These are phyloP conservation scores for Micromussa lordhowensis DNA, from an alignment of 92 coral and sea anemone species.

Conservation along the genomic window DNA sequence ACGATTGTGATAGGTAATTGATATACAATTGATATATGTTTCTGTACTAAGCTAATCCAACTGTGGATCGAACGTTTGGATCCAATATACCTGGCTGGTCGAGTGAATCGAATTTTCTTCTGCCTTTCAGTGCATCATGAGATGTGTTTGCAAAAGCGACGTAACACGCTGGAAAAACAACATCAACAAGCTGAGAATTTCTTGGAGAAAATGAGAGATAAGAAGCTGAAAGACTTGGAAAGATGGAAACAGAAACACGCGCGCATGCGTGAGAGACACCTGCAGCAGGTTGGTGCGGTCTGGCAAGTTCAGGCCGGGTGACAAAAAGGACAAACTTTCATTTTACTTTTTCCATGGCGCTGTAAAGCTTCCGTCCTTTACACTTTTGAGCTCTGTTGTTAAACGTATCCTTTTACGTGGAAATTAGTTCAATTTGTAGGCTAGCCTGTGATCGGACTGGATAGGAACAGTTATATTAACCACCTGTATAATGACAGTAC, in stretches of 20 bases:
- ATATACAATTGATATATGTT: no score
- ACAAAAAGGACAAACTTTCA: not conserved
- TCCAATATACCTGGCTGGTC: no score
- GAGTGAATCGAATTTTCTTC: not conserved
- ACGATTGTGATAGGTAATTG: no score
- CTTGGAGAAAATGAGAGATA: constrained; percentile 71
- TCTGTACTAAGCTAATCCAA: no score
- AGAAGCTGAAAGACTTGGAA: constrained; percentile 69
- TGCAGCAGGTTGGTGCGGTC: constrained; percentile 16
- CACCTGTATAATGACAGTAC: no score
- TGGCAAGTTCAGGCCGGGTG: not conserved
- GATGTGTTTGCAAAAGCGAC: constrained; percentile 59
- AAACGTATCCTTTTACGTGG: not conserved
- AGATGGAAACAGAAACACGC: constrained; percentile 76
- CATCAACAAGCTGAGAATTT: constrained; percentile 79
- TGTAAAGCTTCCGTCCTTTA: not conserved
- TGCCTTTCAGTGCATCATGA: constrained; percentile 54
- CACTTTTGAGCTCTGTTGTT: not conserved
- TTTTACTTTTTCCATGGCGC: not conserved
- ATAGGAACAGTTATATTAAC: no score
- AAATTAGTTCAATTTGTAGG: no score
- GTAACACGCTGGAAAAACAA: constrained; percentile 65
- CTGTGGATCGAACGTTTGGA: no score
- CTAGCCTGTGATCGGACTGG: no score
- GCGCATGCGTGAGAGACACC: constrained; percentile 25